A percentile compares a stretch with the other conserved stretches of the same genome.
These are phyloP conservation scores for Ochropacha duplaris DNA, from an alignment of 2,888 invertebrate species.

Conservation along the genomic window DNA sequence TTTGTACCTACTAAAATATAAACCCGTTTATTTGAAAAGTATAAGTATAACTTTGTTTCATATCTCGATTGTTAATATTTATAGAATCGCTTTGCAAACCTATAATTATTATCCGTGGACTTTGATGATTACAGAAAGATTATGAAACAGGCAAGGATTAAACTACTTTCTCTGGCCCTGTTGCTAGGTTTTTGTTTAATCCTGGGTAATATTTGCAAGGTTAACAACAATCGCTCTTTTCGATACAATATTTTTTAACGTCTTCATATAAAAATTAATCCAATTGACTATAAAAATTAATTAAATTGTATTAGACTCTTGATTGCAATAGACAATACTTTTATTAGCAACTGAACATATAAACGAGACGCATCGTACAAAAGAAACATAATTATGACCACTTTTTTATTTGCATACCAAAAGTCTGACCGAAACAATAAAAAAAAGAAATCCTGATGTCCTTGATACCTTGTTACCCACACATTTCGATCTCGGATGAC, in stretches of 20 bases:
- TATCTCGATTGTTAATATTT: background rate
- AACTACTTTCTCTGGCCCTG: background rate
- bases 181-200: background rate
- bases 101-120: background rate
- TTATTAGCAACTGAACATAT: background rate
- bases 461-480: slow-evolving; percentile 71
- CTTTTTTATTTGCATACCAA: slow-evolving; percentile 66
- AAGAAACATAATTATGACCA: slow-evolving; percentile 40
- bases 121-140: background rate
- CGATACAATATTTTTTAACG: background rate
- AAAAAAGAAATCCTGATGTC: slow-evolving; percentile 58
- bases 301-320: background rate
- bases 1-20: background rate
- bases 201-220: background rate
- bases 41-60: background rate
- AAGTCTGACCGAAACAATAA: slow-evolving; percentile 48
- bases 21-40: background rate
- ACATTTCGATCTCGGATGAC: slow-evolving; percentile 65
- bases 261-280: no score
- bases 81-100: background rate
- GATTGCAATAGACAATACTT: background rate
- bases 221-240: background rate
- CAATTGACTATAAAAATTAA: no score
- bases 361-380: slow-evolving; percentile 20
- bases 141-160: background rate